Evolutionary conservation across 1,140 invertebrate genomes (phyloP), one percentile per base, ranked within the genome.

Genomic region (Carposina sasakii): DNA sequence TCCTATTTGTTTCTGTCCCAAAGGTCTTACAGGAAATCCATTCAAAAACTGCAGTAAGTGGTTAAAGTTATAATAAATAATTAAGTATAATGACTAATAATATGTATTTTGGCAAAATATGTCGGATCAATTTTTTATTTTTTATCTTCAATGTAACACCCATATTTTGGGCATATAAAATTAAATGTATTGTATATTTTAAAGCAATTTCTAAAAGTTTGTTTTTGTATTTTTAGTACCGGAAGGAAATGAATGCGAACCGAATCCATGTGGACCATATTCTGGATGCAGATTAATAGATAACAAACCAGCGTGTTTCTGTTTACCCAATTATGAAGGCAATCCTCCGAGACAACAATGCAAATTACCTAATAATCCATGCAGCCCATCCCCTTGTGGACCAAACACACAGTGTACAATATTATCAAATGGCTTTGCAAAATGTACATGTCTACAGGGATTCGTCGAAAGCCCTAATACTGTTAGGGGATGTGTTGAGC

Each of bases 41-140:
- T 96, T 96, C 67, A 90, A 93, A 53, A 93, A 92, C 83, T 96
- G 94, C 87, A 94, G 94, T 96, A 90, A 89, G 93, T 94, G n/a
- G n/a, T n/a, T n/a, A n/a, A n/a, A n/a, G n/a, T n/a, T n/a, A n/a
- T n/a, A n/a, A n/a, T n/a, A n/a, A n/a, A n/a, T n/a, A n/a, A n/a
- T n/a, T n/a, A n/a, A n/a, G n/a, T n/a, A n/a, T n/a, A n/a, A n/a
- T n/a, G n/a, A n/a, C n/a, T n/a, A n/a, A n/a, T n/a, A n/a, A n/a
- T n/a, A n/a, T n/a, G n/a, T n/a, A n/a, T n/a, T n/a, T n/a, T n/a
- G n/a, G n/a, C n/a, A n/a, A n/a, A n/a, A n/a, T n/a, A n/a, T n/a
- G n/a, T n/a, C n/a, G n/a, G n/a, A n/a, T n/a, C n/a, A n/a, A n/a
- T n/a, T n/a, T n/a, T n/a, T n/a, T n/a, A n/a, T n/a, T n/a, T n/a